Conservation (phyloP, 2,797 vertebrate species). For the Bradypodion ventrale region DNA sequence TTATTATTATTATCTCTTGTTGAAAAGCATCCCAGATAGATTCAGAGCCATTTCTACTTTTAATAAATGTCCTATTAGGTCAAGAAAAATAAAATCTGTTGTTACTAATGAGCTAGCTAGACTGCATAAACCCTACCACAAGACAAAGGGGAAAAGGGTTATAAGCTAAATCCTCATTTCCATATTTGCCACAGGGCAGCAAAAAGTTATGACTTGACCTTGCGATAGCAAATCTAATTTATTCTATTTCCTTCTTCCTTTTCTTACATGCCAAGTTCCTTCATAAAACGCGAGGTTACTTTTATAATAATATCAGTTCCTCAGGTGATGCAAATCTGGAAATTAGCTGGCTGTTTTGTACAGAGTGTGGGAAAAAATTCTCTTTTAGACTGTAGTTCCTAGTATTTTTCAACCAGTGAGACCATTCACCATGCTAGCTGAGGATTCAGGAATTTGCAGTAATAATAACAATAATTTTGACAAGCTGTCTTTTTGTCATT, state of each 20-base stretch:
- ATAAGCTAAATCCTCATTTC: conserved; percentile 1
- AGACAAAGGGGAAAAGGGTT: conserved; percentile 3
- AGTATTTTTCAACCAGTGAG: background rate
- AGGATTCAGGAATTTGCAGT: background rate
- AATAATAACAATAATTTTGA: background rate
- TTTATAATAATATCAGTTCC: background rate
- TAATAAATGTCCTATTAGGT: background rate
- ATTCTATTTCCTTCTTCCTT: background rate
- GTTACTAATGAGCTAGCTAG: conserved; percentile 8
- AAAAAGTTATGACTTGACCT: background rate
- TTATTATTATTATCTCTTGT: no score
- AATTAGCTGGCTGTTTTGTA: background rate
- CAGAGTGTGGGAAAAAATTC: background rate
- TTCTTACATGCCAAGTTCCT: background rate
- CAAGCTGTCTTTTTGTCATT: background rate
- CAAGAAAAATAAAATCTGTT: background rate
- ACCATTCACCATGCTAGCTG: no score
- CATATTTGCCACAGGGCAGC: background rate
- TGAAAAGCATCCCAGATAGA: background rate
- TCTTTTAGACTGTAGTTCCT: background rate
- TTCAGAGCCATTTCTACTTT: conserved; percentile 13
- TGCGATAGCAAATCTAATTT: background rate
- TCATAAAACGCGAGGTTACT: background rate
- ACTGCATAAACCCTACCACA: conserved; percentile 1
- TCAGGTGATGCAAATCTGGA: background rate